Evolutionary conservation across 2,888 invertebrate species (phyloP).

Genomic region (Epsilonema sp.): DNA sequence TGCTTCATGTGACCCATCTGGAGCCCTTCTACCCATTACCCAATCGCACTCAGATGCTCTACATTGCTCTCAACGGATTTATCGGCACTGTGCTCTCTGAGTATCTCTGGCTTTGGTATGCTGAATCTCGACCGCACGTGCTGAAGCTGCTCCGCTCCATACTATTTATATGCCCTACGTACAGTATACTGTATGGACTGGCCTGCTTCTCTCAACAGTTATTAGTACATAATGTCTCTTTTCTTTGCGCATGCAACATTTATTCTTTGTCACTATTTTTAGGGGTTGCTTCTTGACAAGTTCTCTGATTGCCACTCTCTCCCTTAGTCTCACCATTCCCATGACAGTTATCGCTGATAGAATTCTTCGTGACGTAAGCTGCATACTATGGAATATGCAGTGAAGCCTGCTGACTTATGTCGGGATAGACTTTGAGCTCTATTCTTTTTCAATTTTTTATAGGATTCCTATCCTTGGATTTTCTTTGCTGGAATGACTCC

Average conservation of each 20-base stretch:
- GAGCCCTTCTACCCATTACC: conserved; percentile 65
- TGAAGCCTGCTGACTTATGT: no score
- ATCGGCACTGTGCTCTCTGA: conserved; percentile 76
- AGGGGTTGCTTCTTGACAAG: conserved; percentile 89
- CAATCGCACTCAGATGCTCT: conserved; percentile 50
- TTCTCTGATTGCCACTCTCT: conserved; percentile 61
- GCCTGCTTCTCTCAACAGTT: no score
- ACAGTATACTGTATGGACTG: no score
- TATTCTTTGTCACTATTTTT: no score
- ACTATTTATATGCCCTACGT: no score
- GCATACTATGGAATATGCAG: no score
- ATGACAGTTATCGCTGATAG: conserved; percentile 68
- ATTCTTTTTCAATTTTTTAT: conserved; percentile 16
- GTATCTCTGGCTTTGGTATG: conserved; percentile 72
- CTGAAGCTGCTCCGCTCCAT: no score
- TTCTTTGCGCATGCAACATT: no score
- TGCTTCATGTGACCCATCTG: conserved; percentile 51
- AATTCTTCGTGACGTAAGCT: conserved; percentile 46
- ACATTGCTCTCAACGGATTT: conserved; percentile 61
- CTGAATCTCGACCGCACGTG: no score
- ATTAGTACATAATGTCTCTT: no score
- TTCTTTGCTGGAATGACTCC: conserved; percentile 60
- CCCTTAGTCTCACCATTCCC: conserved; percentile 66
- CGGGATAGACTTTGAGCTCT: no score
- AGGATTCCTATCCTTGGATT: conserved; percentile 37